These are phyloP conservation scores for Phragmatobia fuliginosa DNA, from an alignment of 2,888 invertebrate genomes.

Conservation along the genomic window DNA sequence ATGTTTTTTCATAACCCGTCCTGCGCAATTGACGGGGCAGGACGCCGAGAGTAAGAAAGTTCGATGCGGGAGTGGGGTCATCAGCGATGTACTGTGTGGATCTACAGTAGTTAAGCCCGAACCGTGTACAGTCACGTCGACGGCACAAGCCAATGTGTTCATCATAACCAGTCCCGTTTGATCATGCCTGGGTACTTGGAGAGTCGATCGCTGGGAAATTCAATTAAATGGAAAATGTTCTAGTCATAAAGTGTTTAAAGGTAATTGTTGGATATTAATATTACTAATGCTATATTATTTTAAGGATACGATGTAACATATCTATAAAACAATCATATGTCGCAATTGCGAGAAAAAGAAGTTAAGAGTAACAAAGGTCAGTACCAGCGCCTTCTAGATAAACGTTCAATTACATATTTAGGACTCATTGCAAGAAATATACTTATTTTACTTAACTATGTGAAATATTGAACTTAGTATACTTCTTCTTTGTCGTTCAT, in stretches of 20 bases:
- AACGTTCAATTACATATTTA: neutral
- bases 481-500: too few relatives aligned
- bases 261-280: neutral
- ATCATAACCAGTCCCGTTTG: slow-evolving; percentile 87
- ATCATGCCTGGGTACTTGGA: slow-evolving; percentile 73
- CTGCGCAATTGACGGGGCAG: slow-evolving; percentile 69
- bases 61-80: slow-evolving; percentile 72
- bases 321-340: too few relatives aligned
- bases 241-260: neutral
- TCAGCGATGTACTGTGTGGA: slow-evolving; percentile 72
- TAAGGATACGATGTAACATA: too few relatives aligned
- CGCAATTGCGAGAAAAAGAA: too few relatives aligned
- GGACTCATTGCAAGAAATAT: neutral
- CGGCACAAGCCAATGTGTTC: slow-evolving; percentile 88
- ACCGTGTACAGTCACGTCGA: slow-evolving; percentile 72
- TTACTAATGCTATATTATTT: too few relatives aligned
- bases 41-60: slow-evolving; percentile 56
- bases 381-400: neutral
- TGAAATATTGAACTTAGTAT: too few relatives aligned
- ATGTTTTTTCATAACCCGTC: slow-evolving; percentile 68
- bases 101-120: slow-evolving; percentile 71
- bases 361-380: too few relatives aligned
- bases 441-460: neutral
- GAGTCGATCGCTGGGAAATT: slow-evolving; percentile 70
- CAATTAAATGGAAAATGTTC: neutral